phyloP scores from a whole-genome alignment of 2,797 vertebrate species.

The Limnodromus scolopaceus region DNA sequence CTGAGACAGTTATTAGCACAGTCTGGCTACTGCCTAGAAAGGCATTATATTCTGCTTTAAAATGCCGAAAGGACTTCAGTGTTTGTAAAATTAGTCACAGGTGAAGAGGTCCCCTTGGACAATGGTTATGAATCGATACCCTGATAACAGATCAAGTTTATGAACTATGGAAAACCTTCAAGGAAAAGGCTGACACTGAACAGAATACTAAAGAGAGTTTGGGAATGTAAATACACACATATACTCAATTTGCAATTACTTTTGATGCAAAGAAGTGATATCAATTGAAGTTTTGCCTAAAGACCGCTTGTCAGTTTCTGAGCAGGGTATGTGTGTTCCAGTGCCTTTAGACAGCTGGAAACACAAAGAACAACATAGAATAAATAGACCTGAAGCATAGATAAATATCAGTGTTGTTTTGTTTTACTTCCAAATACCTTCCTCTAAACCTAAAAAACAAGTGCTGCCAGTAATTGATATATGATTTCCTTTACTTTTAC shows the following conservation, averaged over 20 bases:
- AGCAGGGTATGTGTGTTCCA: not conserved
- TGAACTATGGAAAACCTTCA: not conserved
- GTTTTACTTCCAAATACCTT: not conserved
- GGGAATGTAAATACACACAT: not conserved
- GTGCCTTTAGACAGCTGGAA: not conserved
- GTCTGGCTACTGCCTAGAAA: not conserved
- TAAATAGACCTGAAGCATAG: not conserved
- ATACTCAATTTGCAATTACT: not conserved
- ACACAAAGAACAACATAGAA: not conserved
- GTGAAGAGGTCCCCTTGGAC: not conserved
- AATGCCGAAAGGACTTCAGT: not conserved
- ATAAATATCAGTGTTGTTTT: not conserved
- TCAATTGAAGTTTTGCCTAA: not conserved
- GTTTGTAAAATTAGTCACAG: not conserved
- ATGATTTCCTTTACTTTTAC: not conserved
- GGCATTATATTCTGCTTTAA: not conserved
- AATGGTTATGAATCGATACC: rapidly evolving
- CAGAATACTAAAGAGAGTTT: not conserved
- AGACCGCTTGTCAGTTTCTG: not conserved
- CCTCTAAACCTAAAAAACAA: not conserved
- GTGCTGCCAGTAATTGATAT: not conserved
- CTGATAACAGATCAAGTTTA: not conserved
- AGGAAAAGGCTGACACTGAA: not conserved
- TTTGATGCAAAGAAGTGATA: not conserved
- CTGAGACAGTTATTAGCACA: not conserved